phyloP scores from a whole-genome alignment of 2,797 vertebrate species.

The Apodemus agrarius region DNA sequence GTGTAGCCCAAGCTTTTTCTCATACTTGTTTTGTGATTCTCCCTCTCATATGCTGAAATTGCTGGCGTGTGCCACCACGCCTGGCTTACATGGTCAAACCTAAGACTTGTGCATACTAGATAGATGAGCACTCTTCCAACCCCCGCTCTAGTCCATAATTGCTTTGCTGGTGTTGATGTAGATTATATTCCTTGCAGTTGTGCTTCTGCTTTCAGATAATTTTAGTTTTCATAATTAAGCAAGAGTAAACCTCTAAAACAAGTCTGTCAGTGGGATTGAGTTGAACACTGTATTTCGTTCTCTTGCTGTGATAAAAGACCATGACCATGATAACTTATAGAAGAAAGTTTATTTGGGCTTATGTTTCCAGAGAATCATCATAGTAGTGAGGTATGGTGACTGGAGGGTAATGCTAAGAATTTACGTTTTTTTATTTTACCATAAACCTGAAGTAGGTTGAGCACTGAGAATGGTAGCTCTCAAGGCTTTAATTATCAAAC shows the following conservation, averaged over 20 bases:
- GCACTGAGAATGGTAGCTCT: background rate
- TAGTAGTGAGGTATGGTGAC: background rate
- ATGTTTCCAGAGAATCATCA: background rate
- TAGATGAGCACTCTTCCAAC: background rate
- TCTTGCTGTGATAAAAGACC: background rate
- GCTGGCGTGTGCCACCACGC: background rate
- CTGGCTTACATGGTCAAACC: background rate
- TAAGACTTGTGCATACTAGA: background rate
- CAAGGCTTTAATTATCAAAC: background rate
- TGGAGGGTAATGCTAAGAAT: background rate
- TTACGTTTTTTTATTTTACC: background rate
- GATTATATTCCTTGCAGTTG: background rate
- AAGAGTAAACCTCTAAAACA: background rate
- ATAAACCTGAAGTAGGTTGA: background rate
- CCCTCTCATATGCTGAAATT: background rate
- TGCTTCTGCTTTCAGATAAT: background rate
- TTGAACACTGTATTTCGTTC: background rate
- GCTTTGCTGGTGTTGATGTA: background rate
- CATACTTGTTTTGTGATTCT: background rate
- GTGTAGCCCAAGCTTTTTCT: background rate
- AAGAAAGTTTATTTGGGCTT: background rate
- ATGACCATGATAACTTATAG: background rate
- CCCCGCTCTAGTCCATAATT: too few species aligned
- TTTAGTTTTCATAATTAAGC: background rate
- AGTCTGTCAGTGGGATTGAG: background rate